Percentiles rank a stretch among this genome's conserved stretches.
Evolutionary conservation across 2,113 vertebrate genomes (phyloP).

Genomic region (Azemiops feae): DNA sequence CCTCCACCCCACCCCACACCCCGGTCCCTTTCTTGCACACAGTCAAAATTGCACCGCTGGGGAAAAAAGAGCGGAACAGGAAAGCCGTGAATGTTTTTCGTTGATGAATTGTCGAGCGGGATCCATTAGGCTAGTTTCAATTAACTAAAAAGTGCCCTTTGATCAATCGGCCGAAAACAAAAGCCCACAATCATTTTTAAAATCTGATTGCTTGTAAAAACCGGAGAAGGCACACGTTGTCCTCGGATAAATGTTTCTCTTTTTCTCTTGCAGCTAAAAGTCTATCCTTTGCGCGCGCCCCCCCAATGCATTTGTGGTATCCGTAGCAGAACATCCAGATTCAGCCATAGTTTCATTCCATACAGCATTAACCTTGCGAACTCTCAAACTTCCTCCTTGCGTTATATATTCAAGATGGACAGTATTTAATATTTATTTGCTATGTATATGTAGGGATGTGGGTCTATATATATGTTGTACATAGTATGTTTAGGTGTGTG

Average conservation of each 20-base stretch:
- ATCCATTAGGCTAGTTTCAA: not conserved
- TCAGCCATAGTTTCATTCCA: no score
- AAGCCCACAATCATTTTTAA: not conserved
- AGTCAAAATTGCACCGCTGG: not conserved
- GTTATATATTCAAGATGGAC: no score
- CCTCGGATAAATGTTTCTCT: not conserved
- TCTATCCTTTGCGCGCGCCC: rapidly evolving
- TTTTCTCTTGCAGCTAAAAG: not conserved
- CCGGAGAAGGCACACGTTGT: not conserved
- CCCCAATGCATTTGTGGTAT: not conserved
- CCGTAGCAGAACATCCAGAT: no score
- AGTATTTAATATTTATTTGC: no score
- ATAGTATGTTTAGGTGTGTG: no score
- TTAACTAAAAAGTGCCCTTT: not conserved
- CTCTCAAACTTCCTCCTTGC: no score
- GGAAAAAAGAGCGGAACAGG: not conserved
- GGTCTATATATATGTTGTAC: no score
- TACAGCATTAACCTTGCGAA: no score
- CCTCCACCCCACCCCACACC: rapidly evolving
- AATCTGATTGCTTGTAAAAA: not conserved
- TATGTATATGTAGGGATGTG: no score
- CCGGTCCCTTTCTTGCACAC: not conserved
- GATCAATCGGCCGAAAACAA: not conserved
- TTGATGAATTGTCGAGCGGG: not conserved
- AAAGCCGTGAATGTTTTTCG: rapidly evolving